Evolutionary conservation across 1,140 invertebrate genomes (phyloP).

Genomic region (Papilio polyxenes): DNA sequence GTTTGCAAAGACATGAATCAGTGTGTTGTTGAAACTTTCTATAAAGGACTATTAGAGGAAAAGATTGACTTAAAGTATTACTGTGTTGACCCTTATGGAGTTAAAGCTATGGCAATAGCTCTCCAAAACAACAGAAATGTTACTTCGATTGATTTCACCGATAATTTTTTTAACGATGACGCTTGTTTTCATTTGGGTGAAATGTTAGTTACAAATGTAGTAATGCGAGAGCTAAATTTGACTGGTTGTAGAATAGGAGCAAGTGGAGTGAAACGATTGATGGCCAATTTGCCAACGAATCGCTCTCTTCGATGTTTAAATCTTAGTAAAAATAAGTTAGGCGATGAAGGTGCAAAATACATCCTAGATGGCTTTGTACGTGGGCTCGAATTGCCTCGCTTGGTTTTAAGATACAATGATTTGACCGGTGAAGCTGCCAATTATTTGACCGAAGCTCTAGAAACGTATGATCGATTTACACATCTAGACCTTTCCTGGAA

Average conservation of each 20-base stretch:
- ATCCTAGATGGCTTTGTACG: slow-evolving; percentile 61
- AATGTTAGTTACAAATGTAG: slow-evolving; percentile 71
- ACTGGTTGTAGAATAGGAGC: slow-evolving; percentile 75
- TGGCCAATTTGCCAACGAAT: slow-evolving; percentile 57
- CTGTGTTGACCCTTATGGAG: slow-evolving; percentile 68
- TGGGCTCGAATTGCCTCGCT: slow-evolving; percentile 60
- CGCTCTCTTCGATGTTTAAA: slow-evolving; percentile 62
- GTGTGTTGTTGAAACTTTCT: slow-evolving; percentile 67
- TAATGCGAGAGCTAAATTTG: slow-evolving; percentile 69
- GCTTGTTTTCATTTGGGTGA: slow-evolving; percentile 70
- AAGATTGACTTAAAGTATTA: slow-evolving; percentile 76
- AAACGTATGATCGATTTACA: slow-evolving; percentile 70
- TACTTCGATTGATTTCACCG: slow-evolving; percentile 66
- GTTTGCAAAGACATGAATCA: slow-evolving; percentile 73
- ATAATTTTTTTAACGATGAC: slow-evolving; percentile 73
- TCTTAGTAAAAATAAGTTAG: slow-evolving; percentile 70
- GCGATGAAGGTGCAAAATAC: slow-evolving; percentile 65
- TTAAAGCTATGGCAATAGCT: slow-evolving; percentile 68
- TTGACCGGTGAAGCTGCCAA: slow-evolving; percentile 63
- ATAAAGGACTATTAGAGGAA: slow-evolving; percentile 62
- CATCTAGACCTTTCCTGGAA: slow-evolving; percentile 79
- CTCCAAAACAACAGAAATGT: slow-evolving; percentile 72
- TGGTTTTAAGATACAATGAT: slow-evolving; percentile 74
- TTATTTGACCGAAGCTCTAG: slow-evolving; percentile 66
- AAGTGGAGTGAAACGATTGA: slow-evolving; percentile 61